Evolutionary conservation across 1,140 invertebrate species (phyloP).

Genomic region (Drosophila takahashii): DNA sequence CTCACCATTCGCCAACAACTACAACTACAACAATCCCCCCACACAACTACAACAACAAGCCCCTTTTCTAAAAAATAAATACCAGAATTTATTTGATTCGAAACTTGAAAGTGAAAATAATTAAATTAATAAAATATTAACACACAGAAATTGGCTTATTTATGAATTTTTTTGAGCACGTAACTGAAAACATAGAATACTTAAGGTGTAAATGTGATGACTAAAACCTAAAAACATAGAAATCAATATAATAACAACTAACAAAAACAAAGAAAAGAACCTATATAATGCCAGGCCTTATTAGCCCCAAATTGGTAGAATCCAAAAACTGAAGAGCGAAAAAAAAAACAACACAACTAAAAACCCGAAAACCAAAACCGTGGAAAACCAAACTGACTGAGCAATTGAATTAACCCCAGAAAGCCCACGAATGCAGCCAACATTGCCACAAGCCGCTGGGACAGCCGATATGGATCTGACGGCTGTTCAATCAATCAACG

Average conservation of each 20-base stretch:
- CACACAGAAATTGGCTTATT: slow-evolving; percentile 50
- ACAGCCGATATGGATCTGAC: slow-evolving; percentile 91
- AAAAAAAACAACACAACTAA: not conserved
- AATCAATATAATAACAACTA: slow-evolving; percentile 8
- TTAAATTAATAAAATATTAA: slow-evolving; percentile 7
- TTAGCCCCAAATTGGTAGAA: slow-evolving; percentile 15
- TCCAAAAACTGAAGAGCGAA: slow-evolving; percentile 8
- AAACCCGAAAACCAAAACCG: not conserved
- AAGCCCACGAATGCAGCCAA: slow-evolving; percentile 89
- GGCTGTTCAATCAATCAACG: slow-evolving; percentile 94
- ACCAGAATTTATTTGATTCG: not conserved
- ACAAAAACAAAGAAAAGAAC: not conserved
- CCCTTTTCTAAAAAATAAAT: slow-evolving; percentile 1
- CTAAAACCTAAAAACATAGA: slow-evolving; percentile 5
- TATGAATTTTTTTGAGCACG: slow-evolving; percentile 77
- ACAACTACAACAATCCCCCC: slow-evolving; percentile 4
- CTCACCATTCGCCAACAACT: slow-evolving; percentile 22
- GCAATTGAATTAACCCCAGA: slow-evolving; percentile 35
- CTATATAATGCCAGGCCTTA: slow-evolving; percentile 13
- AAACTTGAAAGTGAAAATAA: slow-evolving; percentile 15
- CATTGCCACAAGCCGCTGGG: slow-evolving; percentile 87
- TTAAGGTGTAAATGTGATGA: slow-evolving; percentile 36
- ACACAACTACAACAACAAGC: slow-evolving; percentile 19
- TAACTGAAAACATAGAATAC: slow-evolving; percentile 47
- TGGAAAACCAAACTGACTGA: slow-evolving; percentile 6